Evolutionary conservation across 2,113 vertebrate species (phyloP), one percentile per base, ranked within the genome.

Genomic region (Romanogobio albipinnatus): DNA sequence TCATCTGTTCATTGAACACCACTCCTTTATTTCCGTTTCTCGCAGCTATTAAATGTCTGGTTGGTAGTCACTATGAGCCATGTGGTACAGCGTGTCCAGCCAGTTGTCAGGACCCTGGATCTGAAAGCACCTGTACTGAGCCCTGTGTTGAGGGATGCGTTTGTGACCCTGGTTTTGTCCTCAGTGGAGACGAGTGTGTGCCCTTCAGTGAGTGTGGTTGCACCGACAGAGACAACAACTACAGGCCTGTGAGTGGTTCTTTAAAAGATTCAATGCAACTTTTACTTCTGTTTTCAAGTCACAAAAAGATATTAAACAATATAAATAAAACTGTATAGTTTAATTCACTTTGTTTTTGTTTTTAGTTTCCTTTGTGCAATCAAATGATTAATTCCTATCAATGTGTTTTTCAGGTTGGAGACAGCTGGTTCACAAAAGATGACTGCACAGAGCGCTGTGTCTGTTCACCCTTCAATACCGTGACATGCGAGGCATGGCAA

Each of bases 101-200:
- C 43, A 96, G 93, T 88, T 97, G 96, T 84, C 92, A 91, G 82
- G 89, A 93, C 74, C 91, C 92, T 0, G 87, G 62, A 0, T 17
- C 86, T 0, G 43, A 81, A 0, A 68, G 22, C 29, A 75, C 89
- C 81, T 97, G 96, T 81, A 8, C 51, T 4, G 86, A 90, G 68
- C 95, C 93, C 39, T 97, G 96, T 59, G 92, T 93, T 0, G 96
- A 97, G 88, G 95, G 95, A 15, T 97, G 96, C 0, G 64, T 93
- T 59, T 97, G 96, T 19, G 87, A 94, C 64, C 4, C 83, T 0
- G 94, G 91, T 17, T 70, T 93, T 19, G 22, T 97, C 64, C 92
- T 96, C 81, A 97, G 96, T 0, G 95, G 96, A 33, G 92, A 93
- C 78, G 91, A 92, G 85, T 97, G 96, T 61, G 96, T 97, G 53